Conservation (phyloP, 2,888 invertebrate genomes). For the Hirtodrosophila trivittata region DNA sequence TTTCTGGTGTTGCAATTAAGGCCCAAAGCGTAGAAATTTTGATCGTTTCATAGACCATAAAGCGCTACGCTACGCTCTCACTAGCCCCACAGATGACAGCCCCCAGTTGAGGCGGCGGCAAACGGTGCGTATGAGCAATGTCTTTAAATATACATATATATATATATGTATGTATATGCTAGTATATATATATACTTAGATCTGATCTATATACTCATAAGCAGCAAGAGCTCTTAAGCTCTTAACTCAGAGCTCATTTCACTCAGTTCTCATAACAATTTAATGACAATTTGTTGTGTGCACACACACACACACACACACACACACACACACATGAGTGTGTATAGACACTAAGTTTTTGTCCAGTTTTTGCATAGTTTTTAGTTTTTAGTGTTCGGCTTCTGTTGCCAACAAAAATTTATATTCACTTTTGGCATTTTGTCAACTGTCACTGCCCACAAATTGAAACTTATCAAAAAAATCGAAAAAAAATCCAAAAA, state of each 20-base stretch:
- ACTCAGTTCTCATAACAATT: conserved; percentile 3
- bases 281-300: conserved; percentile 14
- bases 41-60: conserved; percentile 75
- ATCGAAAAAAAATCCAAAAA: neutral
- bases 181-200: neutral
- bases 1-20: conserved; percentile 66
- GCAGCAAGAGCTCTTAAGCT: neutral
- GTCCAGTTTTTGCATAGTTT: conserved; percentile 12
- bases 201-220: neutral
- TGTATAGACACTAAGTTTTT: neutral
- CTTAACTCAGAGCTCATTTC: no score
- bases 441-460: conserved; percentile 55
- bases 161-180: neutral
- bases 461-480: conserved; percentile 58
- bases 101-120: conserved; percentile 41
- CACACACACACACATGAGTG: no score
- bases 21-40: conserved; percentile 71
- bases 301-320: no score
- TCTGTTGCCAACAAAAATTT: conserved; percentile 17
- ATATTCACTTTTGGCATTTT: conserved; percentile 51
- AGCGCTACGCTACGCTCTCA: conserved; percentile 64
- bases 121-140: conserved; percentile 75
- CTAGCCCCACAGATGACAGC: conserved; percentile 50
- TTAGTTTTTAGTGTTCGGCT: conserved; percentile 4
- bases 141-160: conserved; percentile 30